Conservation (phyloP, 2,797 vertebrate species). For the Eulemur albifrons region DNA sequence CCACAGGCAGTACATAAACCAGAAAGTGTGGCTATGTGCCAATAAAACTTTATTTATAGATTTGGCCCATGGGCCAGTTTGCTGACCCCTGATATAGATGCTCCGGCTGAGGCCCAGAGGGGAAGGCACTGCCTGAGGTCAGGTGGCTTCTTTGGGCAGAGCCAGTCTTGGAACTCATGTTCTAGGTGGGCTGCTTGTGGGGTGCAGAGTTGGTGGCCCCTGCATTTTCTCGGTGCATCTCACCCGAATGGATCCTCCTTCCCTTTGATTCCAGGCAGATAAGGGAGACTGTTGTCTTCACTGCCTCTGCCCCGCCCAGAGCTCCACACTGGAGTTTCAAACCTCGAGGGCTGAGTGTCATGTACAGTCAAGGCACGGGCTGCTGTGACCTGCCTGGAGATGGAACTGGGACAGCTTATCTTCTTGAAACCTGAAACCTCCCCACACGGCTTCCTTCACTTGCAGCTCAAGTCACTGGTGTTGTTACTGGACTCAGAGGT, state of each 20-base stretch:
- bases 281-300: not conserved
- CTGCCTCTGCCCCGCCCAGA: not conserved
- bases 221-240: not conserved
- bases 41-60: not conserved
- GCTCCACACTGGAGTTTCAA: not conserved
- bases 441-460: not conserved
- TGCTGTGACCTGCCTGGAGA: accelerated
- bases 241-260: not conserved
- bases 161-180: not conserved
- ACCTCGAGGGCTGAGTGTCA: not conserved
- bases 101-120: not conserved
- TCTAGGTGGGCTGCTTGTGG: not conserved
- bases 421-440: not conserved
- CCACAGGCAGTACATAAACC: too few relatives aligned
- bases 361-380: not conserved
- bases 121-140: not conserved
- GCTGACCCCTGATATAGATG: not conserved
- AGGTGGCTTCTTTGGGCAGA: not conserved
- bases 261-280: not conserved
- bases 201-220: not conserved
- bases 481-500: not conserved
- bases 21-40: not conserved
- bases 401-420: not conserved
- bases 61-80: not conserved
- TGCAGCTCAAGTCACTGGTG: not conserved